Evolutionary conservation across 1,140 invertebrate genomes (phyloP), one percentile per base, ranked within the genome.

Genomic region (Eueides isabella): DNA sequence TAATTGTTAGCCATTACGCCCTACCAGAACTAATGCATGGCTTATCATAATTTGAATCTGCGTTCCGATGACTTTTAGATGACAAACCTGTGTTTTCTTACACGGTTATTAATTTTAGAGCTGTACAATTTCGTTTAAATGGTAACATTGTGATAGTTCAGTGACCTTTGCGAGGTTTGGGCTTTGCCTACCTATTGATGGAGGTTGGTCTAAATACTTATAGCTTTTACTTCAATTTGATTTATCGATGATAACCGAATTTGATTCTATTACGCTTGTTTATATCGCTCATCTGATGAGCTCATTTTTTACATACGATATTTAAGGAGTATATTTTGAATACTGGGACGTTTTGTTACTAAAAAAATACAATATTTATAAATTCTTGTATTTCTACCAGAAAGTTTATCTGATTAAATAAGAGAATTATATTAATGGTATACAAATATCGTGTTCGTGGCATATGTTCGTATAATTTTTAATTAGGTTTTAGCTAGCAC

Each of bases 31-130:
- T 92, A 92, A 92, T 92, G 86, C 81, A 68, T 76, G 71, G 70
- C 86, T 91, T 92, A 92, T 92, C 91, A 88, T 92, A 91, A 91
- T 91, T 91, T 83, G 85, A 86, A 92, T 92, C 91, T 87, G 88
- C 88, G 76, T 89, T 86, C 80, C 82, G 81, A 90, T 91, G 88
- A 89, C 83, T 87, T 89, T 89, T 85, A 85, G 86, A 90, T 90
- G 89, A 90, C 89, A 90, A 90, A 90, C 87, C 85, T 82, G 80
- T 88, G 87, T 92, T 90, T 90, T 89, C 81, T 84, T 87, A 73
- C 85, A 91, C 89, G 89, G 87, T 91, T 90, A 92, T 91, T 92
- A 92, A 90, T 91, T 91, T 82, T 77, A 73, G 83, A 82, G 79
- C 80, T 79, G 74, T 86, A 88, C 79, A 71, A 75, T 79, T 79